Evolutionary conservation across 2,888 invertebrate genomes (phyloP), one percentile per base, ranked within the genome.

Genomic region (Apamea crenata): DNA sequence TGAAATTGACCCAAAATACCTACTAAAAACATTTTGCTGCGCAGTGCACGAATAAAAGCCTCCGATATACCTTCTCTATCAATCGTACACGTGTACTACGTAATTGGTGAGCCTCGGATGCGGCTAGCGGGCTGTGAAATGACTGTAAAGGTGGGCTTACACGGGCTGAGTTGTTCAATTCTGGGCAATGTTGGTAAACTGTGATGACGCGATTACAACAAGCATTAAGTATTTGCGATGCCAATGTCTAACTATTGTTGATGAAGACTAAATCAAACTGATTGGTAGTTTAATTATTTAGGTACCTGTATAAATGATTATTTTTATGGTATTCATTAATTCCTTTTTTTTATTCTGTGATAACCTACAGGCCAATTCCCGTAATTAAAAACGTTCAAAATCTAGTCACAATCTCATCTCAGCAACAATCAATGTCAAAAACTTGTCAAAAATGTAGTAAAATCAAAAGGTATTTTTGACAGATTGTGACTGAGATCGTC

Each of bases 111-210:
- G 59, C 47, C 67, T 53, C 21, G 29, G 14, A 67, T n/a, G 63
- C 3, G 63, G 29, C 10, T 85, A 84, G 74, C 21, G 50, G 72
- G 16, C 74, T 81, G 81, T 74, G 81, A 84, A 84, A 77, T 81
- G 50, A 72, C 63, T 65, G 66, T 8, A 50, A 66, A 21, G 72
- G 72, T 50, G n/a, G 14, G n/a, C 16, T 44, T n/a, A n/a, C 79
- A 68, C 32, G 2, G 50, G 0, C n/a, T 29, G 1, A 16, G 6
- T 53, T 21, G 40, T 16, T 16, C 14, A 50, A 16, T 50, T 25
- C 32, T 69, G 32, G 50, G 32, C 29, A 25, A 32, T 32, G 21
- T 32, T 65, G 21, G 32, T 65, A 18, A 63, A 32, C 21, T 32
- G 10, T 32, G 32, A 63, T 4, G 10, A 12, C 32, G 21, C 32